phyloP scores from a whole-genome alignment of 92 coral and sea anemone species.

The Paragorgia papillata region DNA sequence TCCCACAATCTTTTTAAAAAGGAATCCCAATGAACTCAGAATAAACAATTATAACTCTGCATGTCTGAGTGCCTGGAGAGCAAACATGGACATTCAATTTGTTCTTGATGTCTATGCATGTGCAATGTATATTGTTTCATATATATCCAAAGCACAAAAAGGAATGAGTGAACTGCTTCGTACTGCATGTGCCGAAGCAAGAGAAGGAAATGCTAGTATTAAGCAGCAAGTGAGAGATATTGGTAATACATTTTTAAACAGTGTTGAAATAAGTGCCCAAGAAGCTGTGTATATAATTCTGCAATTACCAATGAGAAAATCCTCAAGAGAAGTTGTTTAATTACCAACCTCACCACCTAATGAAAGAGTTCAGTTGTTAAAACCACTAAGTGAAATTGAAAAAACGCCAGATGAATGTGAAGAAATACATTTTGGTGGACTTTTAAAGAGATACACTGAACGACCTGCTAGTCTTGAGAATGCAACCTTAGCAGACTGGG shows the following conservation, averaged over 20 bases:
- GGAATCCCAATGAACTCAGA: conserved; percentile 55
- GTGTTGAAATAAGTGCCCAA: no score
- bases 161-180: conserved; percentile 58
- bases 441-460: conserved; percentile 47
- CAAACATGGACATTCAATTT: conserved; percentile 24
- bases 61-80: no score
- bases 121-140: conserved; percentile 46
- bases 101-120: conserved; percentile 19
- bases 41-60: no score
- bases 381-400: no score
- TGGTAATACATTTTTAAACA: conserved; percentile 40
- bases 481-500: conserved; percentile 64
- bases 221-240: conserved; percentile 59
- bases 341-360: conserved; percentile 55
- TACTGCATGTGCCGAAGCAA: conserved; percentile 57
- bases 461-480: conserved; percentile 43
- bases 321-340: no score
- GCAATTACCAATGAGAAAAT: no score
- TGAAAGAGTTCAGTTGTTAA: no score
- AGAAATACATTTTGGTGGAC: conserved; percentile 49
- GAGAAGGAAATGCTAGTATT: conserved; percentile 49
- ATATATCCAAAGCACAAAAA: conserved; percentile 32
- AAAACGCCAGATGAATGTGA: conserved; percentile 57
- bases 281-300: conserved; percentile 46
- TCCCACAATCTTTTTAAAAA: conserved; percentile 59